phyloP scores from a whole-genome alignment of 2,888 invertebrate species.

The Syritta pipiens region DNA sequence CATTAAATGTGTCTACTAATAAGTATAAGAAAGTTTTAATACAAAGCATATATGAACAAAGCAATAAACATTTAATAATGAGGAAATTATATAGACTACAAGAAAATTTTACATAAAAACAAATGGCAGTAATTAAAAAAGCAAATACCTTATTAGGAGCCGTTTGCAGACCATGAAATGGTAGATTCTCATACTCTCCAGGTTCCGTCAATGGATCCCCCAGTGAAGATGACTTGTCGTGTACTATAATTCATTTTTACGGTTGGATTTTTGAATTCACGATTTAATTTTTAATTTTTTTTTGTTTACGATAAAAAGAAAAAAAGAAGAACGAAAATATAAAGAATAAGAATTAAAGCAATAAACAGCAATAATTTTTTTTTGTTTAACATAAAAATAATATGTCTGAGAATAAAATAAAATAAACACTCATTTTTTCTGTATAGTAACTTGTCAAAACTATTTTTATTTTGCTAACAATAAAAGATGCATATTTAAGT shows the following conservation, averaged over 20 bases:
- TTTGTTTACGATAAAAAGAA: slow-evolving; percentile 57
- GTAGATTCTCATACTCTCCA: slow-evolving; percentile 95
- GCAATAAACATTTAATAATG: slow-evolving; percentile 45
- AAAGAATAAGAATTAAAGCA: slow-evolving; percentile 44
- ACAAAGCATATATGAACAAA: slow-evolving; percentile 50
- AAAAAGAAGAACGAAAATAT: slow-evolving; percentile 44
- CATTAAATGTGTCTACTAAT: too few species aligned
- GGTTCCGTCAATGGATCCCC: slow-evolving; percentile 88
- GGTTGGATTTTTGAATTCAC: slow-evolving; percentile 51
- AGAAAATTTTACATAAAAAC: slow-evolving; percentile 22
- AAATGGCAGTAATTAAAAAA: slow-evolving; percentile 36
- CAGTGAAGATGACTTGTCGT: slow-evolving; percentile 80
- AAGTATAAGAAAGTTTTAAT: too few species aligned
- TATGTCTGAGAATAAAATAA: slow-evolving; percentile 76
- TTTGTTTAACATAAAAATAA: slow-evolving; percentile 24
- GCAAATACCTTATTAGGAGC: slow-evolving; percentile 92
- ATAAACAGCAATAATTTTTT: slow-evolving; percentile 41
- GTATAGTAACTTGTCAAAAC: background rate
- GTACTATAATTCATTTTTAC: slow-evolving; percentile 74
- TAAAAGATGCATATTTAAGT: slow-evolving; percentile 2
- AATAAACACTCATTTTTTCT: slow-evolving; percentile 58
- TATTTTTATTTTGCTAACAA: background rate
- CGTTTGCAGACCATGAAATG: slow-evolving; percentile 96
- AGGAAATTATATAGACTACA: slow-evolving; percentile 17
- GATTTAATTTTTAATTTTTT: slow-evolving; percentile 46